phyloP scores from a whole-genome alignment of 2,888 invertebrate genomes.

The Oegoconia quadripuncta region DNA sequence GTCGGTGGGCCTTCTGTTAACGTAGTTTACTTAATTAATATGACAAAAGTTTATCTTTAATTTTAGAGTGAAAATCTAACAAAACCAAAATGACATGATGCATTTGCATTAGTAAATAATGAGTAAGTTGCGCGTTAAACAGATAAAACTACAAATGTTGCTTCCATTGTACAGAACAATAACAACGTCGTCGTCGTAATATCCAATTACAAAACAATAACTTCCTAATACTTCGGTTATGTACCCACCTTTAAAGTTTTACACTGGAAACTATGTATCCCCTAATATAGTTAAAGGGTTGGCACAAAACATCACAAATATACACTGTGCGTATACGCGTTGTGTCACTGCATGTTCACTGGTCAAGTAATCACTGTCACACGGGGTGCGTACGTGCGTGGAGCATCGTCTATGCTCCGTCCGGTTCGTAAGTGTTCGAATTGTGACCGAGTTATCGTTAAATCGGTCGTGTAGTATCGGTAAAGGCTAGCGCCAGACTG shows the following conservation, averaged over 20 bases:
- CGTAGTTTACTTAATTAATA: no score
- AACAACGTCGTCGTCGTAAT: no score
- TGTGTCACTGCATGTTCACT: conserved; percentile 51
- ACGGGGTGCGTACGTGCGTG: conserved; percentile 34
- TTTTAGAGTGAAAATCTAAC: no score
- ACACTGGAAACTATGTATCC: conserved; percentile 44
- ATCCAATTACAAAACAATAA: no score
- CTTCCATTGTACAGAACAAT: no score
- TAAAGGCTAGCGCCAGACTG: conserved; percentile 71
- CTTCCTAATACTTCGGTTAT: not conserved
- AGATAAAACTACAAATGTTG: no score
- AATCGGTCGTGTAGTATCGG: conserved; percentile 66
- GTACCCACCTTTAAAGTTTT: conserved; percentile 54
- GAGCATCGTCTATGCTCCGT: conserved; percentile 26
- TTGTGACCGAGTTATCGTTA: conserved; percentile 18
- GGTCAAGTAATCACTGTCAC: conserved; percentile 23
- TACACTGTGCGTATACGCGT: conserved; percentile 56
- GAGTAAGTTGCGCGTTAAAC: no score
- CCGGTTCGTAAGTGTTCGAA: conserved; percentile 28
- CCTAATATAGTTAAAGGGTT: conserved; percentile 63
- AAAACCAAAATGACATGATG: no score
- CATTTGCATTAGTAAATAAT: no score
- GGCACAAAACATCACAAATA: conserved; percentile 73
- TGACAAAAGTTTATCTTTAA: no score
- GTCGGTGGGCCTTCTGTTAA: no score